Percentiles rank a stretch among this genome's conserved stretches.
Conservation (phyloP, 2,888 invertebrate species). For the Nasonovia ribisnigri region DNA sequence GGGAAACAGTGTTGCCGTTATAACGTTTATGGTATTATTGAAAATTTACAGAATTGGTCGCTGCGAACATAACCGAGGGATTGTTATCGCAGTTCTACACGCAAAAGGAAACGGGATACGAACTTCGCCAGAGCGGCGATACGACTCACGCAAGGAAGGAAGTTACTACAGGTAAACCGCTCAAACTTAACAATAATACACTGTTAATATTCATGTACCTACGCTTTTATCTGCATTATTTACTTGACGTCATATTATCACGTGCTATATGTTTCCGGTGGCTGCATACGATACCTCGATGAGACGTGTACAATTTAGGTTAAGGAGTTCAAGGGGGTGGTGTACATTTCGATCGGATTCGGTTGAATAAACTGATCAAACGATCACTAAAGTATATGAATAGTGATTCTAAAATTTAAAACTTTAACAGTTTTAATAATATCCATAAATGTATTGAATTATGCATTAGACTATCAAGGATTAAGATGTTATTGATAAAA, state of each 20-base stretch:
- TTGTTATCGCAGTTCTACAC: constrained; percentile 76
- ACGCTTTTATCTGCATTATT: not conserved
- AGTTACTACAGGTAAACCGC: constrained; percentile 68
- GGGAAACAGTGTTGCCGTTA: not conserved
- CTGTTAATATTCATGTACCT: not conserved
- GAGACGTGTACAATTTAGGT: not conserved
- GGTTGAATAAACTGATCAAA: not conserved
- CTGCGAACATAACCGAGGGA: constrained; percentile 74
- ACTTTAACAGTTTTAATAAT: not conserved
- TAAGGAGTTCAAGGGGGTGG: not conserved
- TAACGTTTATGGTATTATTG: not conserved
- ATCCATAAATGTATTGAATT: not conserved
- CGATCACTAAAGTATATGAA: not conserved
- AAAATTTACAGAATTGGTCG: constrained; percentile 68
- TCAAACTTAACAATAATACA: not conserved
- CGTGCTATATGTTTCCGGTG: not conserved
- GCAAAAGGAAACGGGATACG: constrained; percentile 74
- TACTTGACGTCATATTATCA: not conserved
- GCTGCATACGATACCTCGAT: not conserved
- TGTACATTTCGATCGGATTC: not conserved
- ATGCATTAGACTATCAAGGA: not conserved
- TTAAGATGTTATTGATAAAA: not conserved
- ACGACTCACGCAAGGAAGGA: constrained; percentile 69
- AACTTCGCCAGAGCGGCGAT: constrained; percentile 72
- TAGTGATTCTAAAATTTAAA: not conserved